These are phyloP conservation scores for Pandemis corylana DNA, from an alignment of 2,888 invertebrate genomes.

Conservation along the genomic window DNA sequence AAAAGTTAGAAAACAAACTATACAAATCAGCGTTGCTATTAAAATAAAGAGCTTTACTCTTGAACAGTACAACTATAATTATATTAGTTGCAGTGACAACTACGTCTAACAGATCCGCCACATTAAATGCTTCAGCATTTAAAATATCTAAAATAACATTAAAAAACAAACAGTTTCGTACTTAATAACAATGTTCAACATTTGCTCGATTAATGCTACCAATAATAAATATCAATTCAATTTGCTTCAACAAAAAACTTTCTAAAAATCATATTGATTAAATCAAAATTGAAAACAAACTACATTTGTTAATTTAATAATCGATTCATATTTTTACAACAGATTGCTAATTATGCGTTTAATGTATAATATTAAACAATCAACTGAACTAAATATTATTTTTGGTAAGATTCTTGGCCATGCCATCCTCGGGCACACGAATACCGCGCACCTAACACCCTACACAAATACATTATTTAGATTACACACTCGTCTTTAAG, in stretches of 20 bases:
- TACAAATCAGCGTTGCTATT: slow-evolving; percentile 2
- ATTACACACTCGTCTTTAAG: slow-evolving; percentile 20
- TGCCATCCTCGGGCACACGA: background rate
- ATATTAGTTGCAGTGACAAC: background rate
- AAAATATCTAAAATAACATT: background rate
- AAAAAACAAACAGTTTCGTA: background rate
- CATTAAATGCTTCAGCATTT: slow-evolving; percentile 7
- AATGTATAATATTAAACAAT: slow-evolving; percentile 14
- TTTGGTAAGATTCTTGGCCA: slow-evolving; percentile 24
- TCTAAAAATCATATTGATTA: background rate
- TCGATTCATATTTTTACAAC: background rate
- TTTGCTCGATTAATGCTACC: background rate
- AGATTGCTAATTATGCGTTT: slow-evolving; percentile 24
- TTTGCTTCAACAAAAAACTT: background rate
- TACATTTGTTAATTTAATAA: background rate
- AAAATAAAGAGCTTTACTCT: slow-evolving; percentile 17
- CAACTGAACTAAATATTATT: slow-evolving; percentile 8
- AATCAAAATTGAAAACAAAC: background rate
- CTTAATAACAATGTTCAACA: background rate
- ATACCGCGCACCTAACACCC: background rate
- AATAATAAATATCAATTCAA: background rate
- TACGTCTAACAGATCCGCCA: slow-evolving; percentile 15
- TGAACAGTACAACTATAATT: background rate
- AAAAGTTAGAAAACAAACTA: slow-evolving; percentile 27
- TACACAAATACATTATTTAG: slow-evolving; percentile 30